Evolutionary conservation across 2,113 vertebrate genomes (phyloP), one percentile per base, ranked within the genome.

Genomic region (Mesocricetus auratus): DNA sequence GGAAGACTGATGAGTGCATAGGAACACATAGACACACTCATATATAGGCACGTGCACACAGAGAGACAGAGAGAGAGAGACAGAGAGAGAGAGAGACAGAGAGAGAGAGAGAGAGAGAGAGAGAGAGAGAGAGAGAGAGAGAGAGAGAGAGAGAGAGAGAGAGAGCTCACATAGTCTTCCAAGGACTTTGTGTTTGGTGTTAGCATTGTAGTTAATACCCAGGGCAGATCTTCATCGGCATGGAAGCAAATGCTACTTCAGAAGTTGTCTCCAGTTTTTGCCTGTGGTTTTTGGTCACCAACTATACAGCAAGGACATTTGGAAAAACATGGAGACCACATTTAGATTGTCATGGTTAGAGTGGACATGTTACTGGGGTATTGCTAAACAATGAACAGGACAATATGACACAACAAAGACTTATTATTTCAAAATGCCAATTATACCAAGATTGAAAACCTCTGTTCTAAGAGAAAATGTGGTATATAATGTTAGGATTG

Each of bases 211-310:
- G 15, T 68, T 89, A 87, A 74, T 66, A 15, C 47, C 4, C 2
- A 50, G 1, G 12, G 3, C 15, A 89, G 8, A 58, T 69, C 2
- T n/a, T 60, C 47, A 69, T 42, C 31, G 29, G 24, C 10, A 31
- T 6, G 82, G n/a, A 78, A 36, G 62, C n/a, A 66, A 94, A 78
- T 17, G 1, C 3, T 78, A 22, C n/a, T 86, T 73, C 50, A 60
- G 53, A 93, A 82, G 31, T 45, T 96, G 26, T 50, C 42, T 81
- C 66, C 33, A 66, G n/a, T 47, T 86, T 95, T 29, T 81, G 13
- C 71, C 82, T 77, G 2, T 58, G 58, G 45, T 12, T 81, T 9
- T n/a, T 82, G 1, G 15, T 39, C 53, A 91, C 8, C 6, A 47
- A 33, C 62, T 93, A 47, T 92, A n/a, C 56, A 50, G 1, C 39